Conservation (phyloP, 2,797 vertebrate species). For the Danio albolineatus region DNA sequence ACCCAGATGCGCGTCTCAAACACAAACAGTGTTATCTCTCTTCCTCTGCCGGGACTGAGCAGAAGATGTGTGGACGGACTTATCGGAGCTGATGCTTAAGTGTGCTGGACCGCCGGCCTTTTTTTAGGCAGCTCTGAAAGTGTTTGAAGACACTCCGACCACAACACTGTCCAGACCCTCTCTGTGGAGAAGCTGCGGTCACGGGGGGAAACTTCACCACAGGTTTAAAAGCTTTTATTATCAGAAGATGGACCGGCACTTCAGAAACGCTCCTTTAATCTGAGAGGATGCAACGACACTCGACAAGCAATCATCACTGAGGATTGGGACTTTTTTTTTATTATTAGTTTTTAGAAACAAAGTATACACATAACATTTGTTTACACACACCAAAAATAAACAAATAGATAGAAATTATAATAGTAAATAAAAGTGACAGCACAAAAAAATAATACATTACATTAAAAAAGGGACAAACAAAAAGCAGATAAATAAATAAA, state of each 20-base stretch:
- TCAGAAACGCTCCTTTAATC: constrained; percentile 77
- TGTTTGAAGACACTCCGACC: constrained; percentile 71
- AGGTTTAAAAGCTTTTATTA: constrained; percentile 83
- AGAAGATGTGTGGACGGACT: constrained; percentile 74
- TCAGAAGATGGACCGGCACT: constrained; percentile 74
- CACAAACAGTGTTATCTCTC: constrained; percentile 35
- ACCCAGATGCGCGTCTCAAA: constrained; percentile 69
- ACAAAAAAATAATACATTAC: too few relatives aligned
- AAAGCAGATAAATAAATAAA: too few relatives aligned
- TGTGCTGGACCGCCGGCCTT: constrained; percentile 70
- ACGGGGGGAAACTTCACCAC: constrained; percentile 71
- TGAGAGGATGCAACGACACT: constrained; percentile 70
- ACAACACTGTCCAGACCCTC: constrained; percentile 81
- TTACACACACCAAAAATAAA: too few relatives aligned
- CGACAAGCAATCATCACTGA: constrained; percentile 23
- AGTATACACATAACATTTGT: too few relatives aligned
- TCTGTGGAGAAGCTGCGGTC: constrained; percentile 64
- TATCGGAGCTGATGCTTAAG: constrained; percentile 78
- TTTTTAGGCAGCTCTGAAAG: constrained; percentile 74
- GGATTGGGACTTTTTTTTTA: background rate
- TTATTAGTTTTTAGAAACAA: too few relatives aligned
- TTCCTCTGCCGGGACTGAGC: constrained; percentile 70
- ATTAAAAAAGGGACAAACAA: too few relatives aligned
- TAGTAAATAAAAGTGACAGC: too few relatives aligned
- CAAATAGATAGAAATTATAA: too few relatives aligned